Base-by-base conservation (phyloP, 2,888 invertebrate species). In the Limnephilus rhombicus region DNA sequence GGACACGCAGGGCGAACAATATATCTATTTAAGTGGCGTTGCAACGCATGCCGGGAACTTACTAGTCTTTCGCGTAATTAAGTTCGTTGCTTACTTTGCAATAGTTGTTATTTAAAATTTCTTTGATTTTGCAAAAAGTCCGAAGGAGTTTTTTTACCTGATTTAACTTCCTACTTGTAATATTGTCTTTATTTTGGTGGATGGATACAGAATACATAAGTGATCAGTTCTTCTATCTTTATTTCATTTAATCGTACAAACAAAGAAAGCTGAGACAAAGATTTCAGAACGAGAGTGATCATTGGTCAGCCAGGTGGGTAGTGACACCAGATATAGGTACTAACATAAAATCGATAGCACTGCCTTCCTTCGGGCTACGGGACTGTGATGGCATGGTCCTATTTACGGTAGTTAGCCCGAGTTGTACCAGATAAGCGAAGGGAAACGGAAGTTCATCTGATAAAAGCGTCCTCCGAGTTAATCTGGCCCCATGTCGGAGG, bases 371-470 rank as follows among this genome's bases (percentile, higher is more conserved):
- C 49, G 87, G 68, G 87, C 53, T 31, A 49, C 31, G 53, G 87
- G 49, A 53, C 29, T 49, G 68, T 31, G 49, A n/a, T 31, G 87
- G 53, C 31, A 45, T 29, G 31, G 29, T 29, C 45, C 88, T 80
- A 24, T 80, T 68, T 37, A 18, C n/a, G 88, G 80, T 89, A 89
- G 80, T 89, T 89, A 37, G 88, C 34, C 37, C 24, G 80, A 89
- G 88, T 89, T 89, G 88, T 89, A 37, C 88, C 80, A 29, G 88
- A 89, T 89, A 89, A 89, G 88, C 80, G 37, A 80, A 24, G 34
- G 80, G 80, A 80, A 89, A 89, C 31, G 88, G 80, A 80, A 89
- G 88, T 89, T 89, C 88, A 89, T 89, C 88, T n/a, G 88, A 89
- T 89, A 89, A 89, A 80, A 37, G 80, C 88, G 31, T 89, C 68